These are phyloP conservation scores for Melanotaenia pygmaea DNA, from an alignment of 2,797 vertebrate genomes.

Conservation along the genomic window DNA sequence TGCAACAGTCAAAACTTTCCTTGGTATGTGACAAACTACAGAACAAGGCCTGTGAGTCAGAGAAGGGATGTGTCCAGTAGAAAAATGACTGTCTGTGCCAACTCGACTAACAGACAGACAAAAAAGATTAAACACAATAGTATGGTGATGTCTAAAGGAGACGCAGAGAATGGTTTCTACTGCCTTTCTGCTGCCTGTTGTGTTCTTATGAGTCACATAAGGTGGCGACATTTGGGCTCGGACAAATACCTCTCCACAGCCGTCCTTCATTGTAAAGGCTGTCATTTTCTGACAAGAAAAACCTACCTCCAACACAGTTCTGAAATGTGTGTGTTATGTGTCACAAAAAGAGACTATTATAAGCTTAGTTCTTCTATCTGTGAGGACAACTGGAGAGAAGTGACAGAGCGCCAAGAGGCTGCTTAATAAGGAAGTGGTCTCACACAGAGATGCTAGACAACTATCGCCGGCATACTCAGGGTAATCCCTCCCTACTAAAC, in stretches of 20 bases:
- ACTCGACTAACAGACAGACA: conserved; percentile 62
- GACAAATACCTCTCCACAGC: conserved; percentile 19
- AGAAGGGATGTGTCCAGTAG: conserved; percentile 30
- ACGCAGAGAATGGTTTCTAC: conserved; percentile 51
- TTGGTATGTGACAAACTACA: conserved; percentile 11
- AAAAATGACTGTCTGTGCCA: conserved; percentile 30
- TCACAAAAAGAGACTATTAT: not conserved
- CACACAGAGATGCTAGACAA: conserved; percentile 43
- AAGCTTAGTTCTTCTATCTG: not conserved
- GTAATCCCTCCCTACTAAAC: not conserved
- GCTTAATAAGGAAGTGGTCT: conserved; percentile 48
- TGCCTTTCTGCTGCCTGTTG: conserved; percentile 54
- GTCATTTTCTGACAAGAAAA: conserved; percentile 40
- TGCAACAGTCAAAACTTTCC: conserved; percentile 27
- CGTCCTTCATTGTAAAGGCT: not conserved
- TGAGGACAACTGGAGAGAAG: conserved; percentile 14
- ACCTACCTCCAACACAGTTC: not conserved
- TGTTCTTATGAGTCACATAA: conserved; percentile 55
- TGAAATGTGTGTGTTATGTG: not conserved
- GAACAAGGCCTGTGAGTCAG: conserved; percentile 17
- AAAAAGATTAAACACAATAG: conserved; percentile 44
- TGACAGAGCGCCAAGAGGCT: conserved; percentile 25
- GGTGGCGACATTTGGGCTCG: conserved; percentile 39
- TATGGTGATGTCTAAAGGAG: conserved; percentile 34
- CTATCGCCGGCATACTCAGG: conserved; percentile 39